A percentile compares a stretch with the other conserved stretches of the same genome.
Conservation (phyloP, 2,888 invertebrate species). For the Cybosia mesomella region DNA sequence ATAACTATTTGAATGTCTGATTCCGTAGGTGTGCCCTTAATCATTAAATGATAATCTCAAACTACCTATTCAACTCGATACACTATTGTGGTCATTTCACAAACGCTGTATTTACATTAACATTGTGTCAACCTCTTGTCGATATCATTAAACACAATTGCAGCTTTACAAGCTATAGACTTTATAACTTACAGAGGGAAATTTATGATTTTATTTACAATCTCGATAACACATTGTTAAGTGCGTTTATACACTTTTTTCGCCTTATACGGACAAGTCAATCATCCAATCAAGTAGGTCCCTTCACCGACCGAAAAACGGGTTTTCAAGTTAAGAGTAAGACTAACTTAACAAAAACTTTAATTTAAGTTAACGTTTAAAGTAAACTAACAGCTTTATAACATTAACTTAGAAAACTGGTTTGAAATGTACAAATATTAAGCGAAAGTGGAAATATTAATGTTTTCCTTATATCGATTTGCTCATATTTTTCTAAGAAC, state of each 20-base stretch:
- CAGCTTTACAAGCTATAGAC: not conserved
- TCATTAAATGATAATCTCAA: too few species aligned
- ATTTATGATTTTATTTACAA: constrained; percentile 66
- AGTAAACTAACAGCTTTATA: not conserved
- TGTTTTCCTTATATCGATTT: too few species aligned
- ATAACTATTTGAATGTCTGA: too few species aligned
- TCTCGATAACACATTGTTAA: constrained; percentile 70
- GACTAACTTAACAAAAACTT: not conserved
- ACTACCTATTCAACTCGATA: too few species aligned
- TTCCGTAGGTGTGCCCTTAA: too few species aligned
- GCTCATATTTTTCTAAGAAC: too few species aligned
- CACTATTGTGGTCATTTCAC: not conserved
- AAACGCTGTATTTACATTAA: not conserved
- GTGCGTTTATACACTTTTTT: constrained; percentile 59
- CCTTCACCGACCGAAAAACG: constrained; percentile 51
- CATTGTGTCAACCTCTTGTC: not conserved
- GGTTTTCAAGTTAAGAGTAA: constrained; percentile 45
- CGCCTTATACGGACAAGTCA: constrained; percentile 70
- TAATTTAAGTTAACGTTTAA: not conserved
- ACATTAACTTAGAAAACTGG: too few species aligned
- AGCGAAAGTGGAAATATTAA: too few species aligned
- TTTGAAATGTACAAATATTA: too few species aligned
- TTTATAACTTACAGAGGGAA: constrained; percentile 28
- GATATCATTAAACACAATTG: not conserved
- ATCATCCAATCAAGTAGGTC: constrained; percentile 79